These are phyloP conservation scores for Tetraodon nigroviridis DNA, from an alignment of 2,113 vertebrate species.

Conservation along the genomic window DNA sequence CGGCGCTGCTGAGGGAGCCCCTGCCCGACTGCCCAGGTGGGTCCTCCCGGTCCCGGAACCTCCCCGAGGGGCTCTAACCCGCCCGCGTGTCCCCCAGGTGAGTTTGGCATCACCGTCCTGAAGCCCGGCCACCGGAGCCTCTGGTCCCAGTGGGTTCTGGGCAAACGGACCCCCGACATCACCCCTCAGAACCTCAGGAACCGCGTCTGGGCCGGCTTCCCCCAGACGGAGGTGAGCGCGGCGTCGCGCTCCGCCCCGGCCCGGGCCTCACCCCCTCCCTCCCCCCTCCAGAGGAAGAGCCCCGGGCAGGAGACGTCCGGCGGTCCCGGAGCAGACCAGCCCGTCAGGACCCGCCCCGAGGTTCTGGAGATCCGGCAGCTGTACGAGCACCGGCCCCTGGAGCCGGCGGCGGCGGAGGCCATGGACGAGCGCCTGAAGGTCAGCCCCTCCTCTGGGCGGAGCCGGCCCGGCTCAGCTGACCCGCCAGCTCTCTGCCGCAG, in stretches of 20 bases:
- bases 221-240: constrained; percentile 73
- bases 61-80: no score
- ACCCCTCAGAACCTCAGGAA: constrained; percentile 79
- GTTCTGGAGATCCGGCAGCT: constrained; percentile 83
- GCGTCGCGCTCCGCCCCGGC: not conserved
- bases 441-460: not conserved
- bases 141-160: constrained; percentile 77
- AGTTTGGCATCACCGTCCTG: constrained; percentile 80
- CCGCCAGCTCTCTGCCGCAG: constrained; percentile 55
- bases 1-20: constrained; percentile 78
- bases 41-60: no score
- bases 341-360: constrained; percentile 72
- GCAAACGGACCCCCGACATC: constrained; percentile 76
- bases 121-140: constrained; percentile 69
- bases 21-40: constrained; percentile 74
- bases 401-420: constrained; percentile 54
- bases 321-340: not conserved
- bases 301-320: constrained; percentile 42
- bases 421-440: constrained; percentile 84
- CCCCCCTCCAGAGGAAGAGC: constrained; percentile 66
- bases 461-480: not conserved
- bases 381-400: constrained; percentile 73
- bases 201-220: constrained; percentile 71
- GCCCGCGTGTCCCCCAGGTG: constrained; percentile 74
- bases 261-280: not conserved